Evolutionary conservation across 2,888 invertebrate species (phyloP).

Genomic region (Chromoteleia sp.): DNA sequence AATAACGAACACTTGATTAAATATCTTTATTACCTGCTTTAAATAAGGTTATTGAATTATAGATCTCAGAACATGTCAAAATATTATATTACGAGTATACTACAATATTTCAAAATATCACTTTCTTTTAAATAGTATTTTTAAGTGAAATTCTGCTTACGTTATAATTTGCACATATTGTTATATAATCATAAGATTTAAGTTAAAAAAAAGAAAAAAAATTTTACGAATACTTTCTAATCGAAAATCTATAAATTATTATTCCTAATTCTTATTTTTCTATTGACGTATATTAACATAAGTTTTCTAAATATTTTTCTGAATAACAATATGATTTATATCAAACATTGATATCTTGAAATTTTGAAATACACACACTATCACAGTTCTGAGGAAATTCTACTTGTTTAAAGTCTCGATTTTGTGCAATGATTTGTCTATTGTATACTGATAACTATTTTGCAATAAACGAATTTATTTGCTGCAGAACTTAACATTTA

Average conservation of each 20-base stretch:
- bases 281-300: no score
- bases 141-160: background rate
- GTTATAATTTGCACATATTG: no score
- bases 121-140: background rate
- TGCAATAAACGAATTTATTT: constrained; percentile 20
- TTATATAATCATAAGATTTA: no score
- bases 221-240: no score
- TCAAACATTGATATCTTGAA: constrained; percentile 13
- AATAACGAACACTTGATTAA: constrained; percentile 5
- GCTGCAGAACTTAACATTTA: constrained; percentile 10
- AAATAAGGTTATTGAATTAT: background rate
- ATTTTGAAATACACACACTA: constrained; percentile 13
- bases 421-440: constrained; percentile 8
- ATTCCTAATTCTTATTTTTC: no score
- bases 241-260: no score
- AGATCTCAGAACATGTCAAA: constrained; percentile 26
- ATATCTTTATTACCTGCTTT: no score
- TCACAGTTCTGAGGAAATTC: constrained; percentile 28
- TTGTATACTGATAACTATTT: constrained; percentile 16
- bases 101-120: background rate
- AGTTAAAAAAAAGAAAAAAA: no score
- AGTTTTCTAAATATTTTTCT: no score
- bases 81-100: constrained; percentile 1
- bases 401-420: constrained; percentile 17
- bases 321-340: no score